Percentiles rank a stretch among this genome's conserved stretches.
These are phyloP conservation scores for Numida meleagris DNA, from an alignment of 2,113 vertebrate genomes.

Conservation along the genomic window DNA sequence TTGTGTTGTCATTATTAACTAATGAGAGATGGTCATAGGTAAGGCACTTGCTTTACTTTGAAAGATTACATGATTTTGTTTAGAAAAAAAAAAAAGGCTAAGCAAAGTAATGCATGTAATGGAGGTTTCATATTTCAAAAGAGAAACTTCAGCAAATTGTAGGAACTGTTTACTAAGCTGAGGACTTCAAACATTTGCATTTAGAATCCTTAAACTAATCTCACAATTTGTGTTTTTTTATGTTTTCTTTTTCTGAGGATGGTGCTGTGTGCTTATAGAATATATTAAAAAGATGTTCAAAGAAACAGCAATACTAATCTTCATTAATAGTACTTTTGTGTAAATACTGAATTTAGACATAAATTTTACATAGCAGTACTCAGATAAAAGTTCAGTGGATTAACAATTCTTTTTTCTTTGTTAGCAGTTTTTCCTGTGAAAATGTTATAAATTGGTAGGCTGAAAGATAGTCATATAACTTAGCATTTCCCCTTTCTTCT, in stretches of 20 bases:
- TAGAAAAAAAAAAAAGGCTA: not conserved
- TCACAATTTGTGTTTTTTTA: not conserved
- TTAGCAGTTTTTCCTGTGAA: not conserved
- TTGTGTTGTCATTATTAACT: not conserved
- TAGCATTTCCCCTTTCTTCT: not conserved
- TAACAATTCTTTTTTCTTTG: not conserved
- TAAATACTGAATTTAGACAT: not conserved
- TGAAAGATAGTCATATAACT: not conserved
- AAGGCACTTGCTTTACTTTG: not conserved
- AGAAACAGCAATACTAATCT: not conserved
- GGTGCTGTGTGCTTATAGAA: not conserved
- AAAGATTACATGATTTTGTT: not conserved
- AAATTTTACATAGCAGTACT: not conserved
- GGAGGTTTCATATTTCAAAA: not conserved
- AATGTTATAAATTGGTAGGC: not conserved
- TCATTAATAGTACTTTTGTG: not conserved
- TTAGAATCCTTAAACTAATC: not conserved
- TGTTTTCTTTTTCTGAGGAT: not conserved
- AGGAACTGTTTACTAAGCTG: not conserved
- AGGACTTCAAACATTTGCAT: not conserved
- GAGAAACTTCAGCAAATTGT: not conserved
- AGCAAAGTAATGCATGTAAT: not conserved
- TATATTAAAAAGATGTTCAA: not conserved
- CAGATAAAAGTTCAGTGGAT: not conserved
- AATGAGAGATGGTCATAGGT: not conserved